These are phyloP conservation scores for Drosophila albomicans DNA, from an alignment of 1,140 invertebrate genomes.

Conservation along the genomic window DNA sequence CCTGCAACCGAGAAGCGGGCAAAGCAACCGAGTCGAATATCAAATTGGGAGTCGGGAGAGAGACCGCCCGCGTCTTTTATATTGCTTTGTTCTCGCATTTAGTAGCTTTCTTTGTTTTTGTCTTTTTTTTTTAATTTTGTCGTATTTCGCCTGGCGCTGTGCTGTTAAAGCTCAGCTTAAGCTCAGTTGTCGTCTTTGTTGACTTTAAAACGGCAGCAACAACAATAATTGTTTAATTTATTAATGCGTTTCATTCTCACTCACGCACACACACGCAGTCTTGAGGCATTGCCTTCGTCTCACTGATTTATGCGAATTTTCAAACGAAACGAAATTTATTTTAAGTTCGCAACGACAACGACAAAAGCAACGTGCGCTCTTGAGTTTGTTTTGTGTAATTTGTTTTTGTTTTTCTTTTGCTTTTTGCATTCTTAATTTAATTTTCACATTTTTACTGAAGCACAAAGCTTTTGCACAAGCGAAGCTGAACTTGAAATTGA, in stretches of 20 bases:
- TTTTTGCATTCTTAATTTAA: constrained; percentile 45
- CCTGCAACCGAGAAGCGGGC: constrained; percentile 31
- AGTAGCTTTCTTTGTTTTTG: constrained; percentile 76
- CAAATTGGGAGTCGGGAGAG: neutral
- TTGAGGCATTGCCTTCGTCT: constrained; percentile 34
- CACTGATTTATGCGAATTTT: constrained; percentile 57
- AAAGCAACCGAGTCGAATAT: neutral
- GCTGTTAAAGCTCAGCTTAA: constrained; percentile 58
- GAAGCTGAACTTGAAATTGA: constrained; percentile 26
- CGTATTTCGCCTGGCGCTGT: constrained; percentile 54
- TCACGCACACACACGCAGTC: constrained; percentile 21
- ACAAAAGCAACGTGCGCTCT: neutral
- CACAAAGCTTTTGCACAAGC: neutral
- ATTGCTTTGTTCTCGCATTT: constrained; percentile 50
- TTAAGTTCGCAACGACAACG: constrained; percentile 25
- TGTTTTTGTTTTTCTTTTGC: constrained; percentile 21
- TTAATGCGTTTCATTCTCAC: constrained; percentile 58
- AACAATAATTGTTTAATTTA: constrained; percentile 63
- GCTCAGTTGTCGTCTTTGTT: constrained; percentile 62
- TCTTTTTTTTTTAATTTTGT: constrained; percentile 69
- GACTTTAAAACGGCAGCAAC: constrained; percentile 30
- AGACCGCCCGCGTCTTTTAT: constrained; percentile 44
- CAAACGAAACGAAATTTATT: constrained; percentile 48
- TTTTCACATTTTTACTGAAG: constrained; percentile 43
- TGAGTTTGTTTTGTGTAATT: constrained; percentile 28